Evolutionary conservation across 1,140 invertebrate genomes (phyloP).

Genomic region (Melipona quadrifasciata): DNA sequence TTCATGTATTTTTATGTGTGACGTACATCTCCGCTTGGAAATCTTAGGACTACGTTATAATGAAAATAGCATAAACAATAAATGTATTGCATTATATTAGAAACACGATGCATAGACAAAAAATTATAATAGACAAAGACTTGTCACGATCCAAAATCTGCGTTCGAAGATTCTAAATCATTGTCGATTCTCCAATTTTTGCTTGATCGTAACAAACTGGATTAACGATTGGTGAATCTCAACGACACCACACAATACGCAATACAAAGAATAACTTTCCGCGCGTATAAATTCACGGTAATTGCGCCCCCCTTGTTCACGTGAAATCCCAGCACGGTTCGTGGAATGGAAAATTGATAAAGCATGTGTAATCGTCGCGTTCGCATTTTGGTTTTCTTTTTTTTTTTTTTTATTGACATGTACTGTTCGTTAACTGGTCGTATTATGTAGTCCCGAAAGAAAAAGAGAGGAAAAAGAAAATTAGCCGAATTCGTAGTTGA

Average conservation of each 20-base stretch:
- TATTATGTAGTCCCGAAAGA: neutral
- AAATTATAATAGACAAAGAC: too few relatives aligned
- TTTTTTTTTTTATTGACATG: neutral
- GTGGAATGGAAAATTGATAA: neutral
- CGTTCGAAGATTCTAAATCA: neutral
- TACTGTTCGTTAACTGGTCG: neutral
- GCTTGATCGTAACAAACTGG: neutral
- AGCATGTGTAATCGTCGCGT: neutral
- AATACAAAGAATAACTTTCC: neutral
- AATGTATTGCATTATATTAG: too few relatives aligned
- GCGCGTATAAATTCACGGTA: neutral
- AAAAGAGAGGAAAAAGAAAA: neutral
- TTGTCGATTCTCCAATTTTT: neutral
- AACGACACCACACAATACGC: neutral
- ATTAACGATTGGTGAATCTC: neutral
- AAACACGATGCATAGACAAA: too few relatives aligned
- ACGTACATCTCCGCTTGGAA: too few relatives aligned
- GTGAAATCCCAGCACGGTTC: neutral
- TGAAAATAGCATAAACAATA: too few relatives aligned
- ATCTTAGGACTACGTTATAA: too few relatives aligned
- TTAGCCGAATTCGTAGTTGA: neutral
- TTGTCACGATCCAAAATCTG: neutral
- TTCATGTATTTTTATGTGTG: too few relatives aligned
- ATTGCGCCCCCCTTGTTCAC: neutral
- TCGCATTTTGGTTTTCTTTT: neutral